Conservation (phyloP, 2,888 invertebrate species). For the Steinernema carpocapsae region DNA sequence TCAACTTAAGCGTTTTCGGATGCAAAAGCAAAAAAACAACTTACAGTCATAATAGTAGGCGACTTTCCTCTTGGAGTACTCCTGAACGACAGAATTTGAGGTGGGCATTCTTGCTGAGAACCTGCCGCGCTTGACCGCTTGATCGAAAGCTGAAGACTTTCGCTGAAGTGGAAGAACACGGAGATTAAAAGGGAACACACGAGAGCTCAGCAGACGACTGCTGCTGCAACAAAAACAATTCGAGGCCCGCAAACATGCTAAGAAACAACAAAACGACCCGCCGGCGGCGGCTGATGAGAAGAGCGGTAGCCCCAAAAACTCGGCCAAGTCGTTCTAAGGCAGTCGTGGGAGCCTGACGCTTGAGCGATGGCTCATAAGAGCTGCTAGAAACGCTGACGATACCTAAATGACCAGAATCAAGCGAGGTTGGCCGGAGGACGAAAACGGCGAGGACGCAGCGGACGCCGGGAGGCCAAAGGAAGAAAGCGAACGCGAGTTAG, state of each 20-base stretch:
- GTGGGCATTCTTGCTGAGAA: neutral
- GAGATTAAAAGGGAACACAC: constrained; percentile 7
- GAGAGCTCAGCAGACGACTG: neutral
- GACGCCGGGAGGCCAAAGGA: constrained; percentile 7
- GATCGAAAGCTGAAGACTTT: too few species aligned
- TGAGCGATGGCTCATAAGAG: neutral
- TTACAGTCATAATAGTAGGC: constrained; percentile 77
- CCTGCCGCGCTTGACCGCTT: too few species aligned
- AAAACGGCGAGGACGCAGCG: neutral
- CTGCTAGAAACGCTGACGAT: neutral
- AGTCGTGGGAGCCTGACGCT: neutral
- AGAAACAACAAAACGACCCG: too few species aligned
- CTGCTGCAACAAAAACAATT: constrained; percentile 8
- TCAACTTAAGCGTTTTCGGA: too few species aligned
- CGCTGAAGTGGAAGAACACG: constrained; percentile 12
- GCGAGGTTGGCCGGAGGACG: neutral
- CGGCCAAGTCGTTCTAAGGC: neutral
- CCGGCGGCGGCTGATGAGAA: constrained; percentile 31
- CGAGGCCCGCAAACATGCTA: neutral
- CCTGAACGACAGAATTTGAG: constrained; percentile 43
- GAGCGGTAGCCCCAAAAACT: neutral
- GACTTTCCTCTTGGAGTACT: constrained; percentile 63
- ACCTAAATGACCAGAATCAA: neutral
- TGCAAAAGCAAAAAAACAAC: constrained; percentile 73
- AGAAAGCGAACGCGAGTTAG: neutral